These are phyloP conservation scores for Masticophis lateralis DNA, from an alignment of 2,797 vertebrate genomes.

Conservation along the genomic window DNA sequence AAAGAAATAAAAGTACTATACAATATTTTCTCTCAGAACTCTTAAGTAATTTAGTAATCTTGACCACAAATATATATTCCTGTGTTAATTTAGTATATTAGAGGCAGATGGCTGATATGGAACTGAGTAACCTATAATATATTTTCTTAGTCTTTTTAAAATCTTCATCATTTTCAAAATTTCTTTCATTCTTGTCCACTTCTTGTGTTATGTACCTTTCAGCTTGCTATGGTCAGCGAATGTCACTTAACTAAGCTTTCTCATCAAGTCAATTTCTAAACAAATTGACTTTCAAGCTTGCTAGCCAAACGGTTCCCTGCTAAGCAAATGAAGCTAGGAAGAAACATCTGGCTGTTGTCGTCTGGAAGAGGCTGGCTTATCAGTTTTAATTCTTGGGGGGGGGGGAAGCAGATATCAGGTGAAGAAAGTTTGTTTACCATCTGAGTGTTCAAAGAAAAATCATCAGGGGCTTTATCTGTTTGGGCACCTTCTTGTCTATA, in stretches of 20 bases:
- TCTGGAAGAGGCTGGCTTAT: constrained; percentile 50
- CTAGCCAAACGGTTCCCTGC: not conserved
- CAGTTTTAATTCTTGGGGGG: constrained; percentile 8
- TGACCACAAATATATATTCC: not conserved
- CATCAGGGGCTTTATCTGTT: not conserved
- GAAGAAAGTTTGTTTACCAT: constrained; percentile 44
- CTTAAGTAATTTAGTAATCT: not conserved
- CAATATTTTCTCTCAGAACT: not conserved
- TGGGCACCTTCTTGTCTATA: constrained; percentile 43
- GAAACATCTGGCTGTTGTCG: constrained; percentile 37
- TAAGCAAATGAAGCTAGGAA: not conserved
- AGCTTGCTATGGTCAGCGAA: not conserved
- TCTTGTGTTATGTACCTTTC: not conserved
- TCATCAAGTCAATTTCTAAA: not conserved
- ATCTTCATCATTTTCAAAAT: not conserved
- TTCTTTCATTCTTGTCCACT: not conserved
- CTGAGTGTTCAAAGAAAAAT: not conserved
- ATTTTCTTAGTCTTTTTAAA: not conserved
- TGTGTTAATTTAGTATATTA: not conserved
- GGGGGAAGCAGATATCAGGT: constrained; percentile 53
- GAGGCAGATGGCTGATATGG: not conserved
- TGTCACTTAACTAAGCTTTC: not conserved
- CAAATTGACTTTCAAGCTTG: not conserved
- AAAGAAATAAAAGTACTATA: not conserved
- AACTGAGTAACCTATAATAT: not conserved